These are phyloP conservation scores for Mus minutoides DNA, from an alignment of 2,797 vertebrate genomes.

Conservation along the genomic window DNA sequence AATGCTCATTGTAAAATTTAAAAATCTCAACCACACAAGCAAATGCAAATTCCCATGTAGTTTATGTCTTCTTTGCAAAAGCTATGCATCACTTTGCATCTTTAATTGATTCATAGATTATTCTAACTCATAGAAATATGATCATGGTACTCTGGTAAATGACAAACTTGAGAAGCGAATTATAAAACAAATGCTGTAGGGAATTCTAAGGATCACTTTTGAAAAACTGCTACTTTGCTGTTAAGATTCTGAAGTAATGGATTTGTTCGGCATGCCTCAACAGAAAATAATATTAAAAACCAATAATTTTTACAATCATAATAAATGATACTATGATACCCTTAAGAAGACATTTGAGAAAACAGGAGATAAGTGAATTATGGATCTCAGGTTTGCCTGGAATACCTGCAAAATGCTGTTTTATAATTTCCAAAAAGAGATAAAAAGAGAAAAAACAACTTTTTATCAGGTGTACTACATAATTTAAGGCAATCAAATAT, in stretches of 20 bases:
- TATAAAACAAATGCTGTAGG: conserved; percentile 7
- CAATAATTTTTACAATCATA: background rate
- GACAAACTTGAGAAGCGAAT: background rate
- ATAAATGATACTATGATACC: background rate
- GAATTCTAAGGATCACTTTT: background rate
- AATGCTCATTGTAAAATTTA: background rate
- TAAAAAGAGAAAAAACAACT: background rate
- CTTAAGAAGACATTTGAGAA: background rate
- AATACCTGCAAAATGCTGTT: background rate
- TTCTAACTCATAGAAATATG: background rate
- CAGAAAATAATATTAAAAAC: background rate
- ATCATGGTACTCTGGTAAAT: background rate
- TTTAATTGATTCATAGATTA: conserved; percentile 29
- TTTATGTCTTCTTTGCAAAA: background rate
- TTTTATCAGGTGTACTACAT: accelerated
- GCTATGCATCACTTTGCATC: background rate
- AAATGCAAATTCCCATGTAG: background rate
- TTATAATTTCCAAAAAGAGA: background rate
- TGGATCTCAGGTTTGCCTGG: background rate
- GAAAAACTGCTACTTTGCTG: conserved; percentile 40
- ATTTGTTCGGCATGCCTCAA: conserved; percentile 17
- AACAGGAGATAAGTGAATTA: background rate
- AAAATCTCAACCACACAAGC: background rate
- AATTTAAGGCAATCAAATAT: background rate
- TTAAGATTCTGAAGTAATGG: conserved; percentile 16